Evolutionary conservation across 2,113 vertebrate species (phyloP).

Genomic region (Otocyon megalotis): DNA sequence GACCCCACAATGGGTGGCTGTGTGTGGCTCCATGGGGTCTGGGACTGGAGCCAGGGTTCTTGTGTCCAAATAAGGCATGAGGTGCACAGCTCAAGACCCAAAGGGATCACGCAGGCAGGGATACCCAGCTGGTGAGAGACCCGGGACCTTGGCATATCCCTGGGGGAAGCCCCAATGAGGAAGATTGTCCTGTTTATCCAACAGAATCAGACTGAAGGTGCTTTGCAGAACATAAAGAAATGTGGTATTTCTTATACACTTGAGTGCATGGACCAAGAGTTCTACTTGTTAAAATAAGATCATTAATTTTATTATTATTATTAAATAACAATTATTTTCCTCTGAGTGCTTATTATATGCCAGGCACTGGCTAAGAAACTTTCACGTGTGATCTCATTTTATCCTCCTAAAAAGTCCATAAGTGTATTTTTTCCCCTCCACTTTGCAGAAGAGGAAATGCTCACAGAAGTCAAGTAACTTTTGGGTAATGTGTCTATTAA

Average conservation of each 20-base stretch:
- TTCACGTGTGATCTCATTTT: not conserved
- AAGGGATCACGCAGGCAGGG: not conserved
- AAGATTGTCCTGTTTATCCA: not conserved
- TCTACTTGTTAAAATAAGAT: not conserved
- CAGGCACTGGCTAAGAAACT: not conserved
- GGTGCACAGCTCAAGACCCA: not conserved
- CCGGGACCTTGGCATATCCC: not conserved
- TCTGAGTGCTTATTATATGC: not conserved
- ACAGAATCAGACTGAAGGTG: not conserved
- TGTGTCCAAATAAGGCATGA: not conserved
- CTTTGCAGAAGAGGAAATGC: slow-evolving; percentile 26
- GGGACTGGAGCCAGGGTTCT: not conserved
- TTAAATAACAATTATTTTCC: not conserved
- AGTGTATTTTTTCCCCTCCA: not conserved
- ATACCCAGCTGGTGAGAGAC: not conserved
- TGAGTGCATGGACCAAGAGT: not conserved
- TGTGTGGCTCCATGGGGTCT: not conserved
- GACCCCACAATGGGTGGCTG: not conserved
- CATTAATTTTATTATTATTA: not conserved
- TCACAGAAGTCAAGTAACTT: not conserved
- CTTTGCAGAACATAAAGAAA: not conserved
- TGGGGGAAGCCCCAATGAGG: not conserved
- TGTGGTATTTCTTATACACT: not conserved
- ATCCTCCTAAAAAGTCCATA: not conserved
- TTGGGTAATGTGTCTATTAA: not conserved